A percentile compares a stretch with the other conserved stretches of the same genome.
Evolutionary conservation across 2,797 vertebrate species (phyloP).

Genomic region (Notamacropus eugenii): DNA sequence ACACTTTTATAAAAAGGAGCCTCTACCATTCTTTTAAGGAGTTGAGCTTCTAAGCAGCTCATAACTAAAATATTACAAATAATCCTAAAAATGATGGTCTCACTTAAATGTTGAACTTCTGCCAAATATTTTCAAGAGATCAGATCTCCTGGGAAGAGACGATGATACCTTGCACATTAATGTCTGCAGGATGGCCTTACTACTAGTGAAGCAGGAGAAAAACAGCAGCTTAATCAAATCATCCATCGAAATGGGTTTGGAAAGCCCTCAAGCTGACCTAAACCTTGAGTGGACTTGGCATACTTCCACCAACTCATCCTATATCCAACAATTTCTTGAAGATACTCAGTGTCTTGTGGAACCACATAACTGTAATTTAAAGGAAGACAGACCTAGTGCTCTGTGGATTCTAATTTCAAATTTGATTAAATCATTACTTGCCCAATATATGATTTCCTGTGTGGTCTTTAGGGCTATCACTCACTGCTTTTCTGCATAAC

Average conservation of each 20-base stretch:
- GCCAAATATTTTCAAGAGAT: constrained; percentile 7
- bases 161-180: not conserved
- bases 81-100: not conserved
- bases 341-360: not conserved
- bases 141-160: not conserved
- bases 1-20: not conserved
- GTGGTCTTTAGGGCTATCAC: not conserved
- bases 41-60: not conserved
- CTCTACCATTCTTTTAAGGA: not conserved
- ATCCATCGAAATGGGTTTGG: not conserved
- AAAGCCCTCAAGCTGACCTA: not conserved
- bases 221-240: not conserved
- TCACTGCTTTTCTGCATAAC: not conserved
- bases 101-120: not conserved
- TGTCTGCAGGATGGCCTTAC: not conserved
- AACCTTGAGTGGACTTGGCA: not conserved
- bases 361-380: not conserved
- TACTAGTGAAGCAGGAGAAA: not conserved
- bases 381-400: not conserved
- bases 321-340: not conserved
- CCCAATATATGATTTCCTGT: not conserved
- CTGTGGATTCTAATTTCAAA: not conserved
- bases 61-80: not conserved
- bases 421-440: not conserved
- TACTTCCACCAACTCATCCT: not conserved